Evolutionary conservation across 2,113 vertebrate species (phyloP).

Genomic region (Tragulus kanchil): DNA sequence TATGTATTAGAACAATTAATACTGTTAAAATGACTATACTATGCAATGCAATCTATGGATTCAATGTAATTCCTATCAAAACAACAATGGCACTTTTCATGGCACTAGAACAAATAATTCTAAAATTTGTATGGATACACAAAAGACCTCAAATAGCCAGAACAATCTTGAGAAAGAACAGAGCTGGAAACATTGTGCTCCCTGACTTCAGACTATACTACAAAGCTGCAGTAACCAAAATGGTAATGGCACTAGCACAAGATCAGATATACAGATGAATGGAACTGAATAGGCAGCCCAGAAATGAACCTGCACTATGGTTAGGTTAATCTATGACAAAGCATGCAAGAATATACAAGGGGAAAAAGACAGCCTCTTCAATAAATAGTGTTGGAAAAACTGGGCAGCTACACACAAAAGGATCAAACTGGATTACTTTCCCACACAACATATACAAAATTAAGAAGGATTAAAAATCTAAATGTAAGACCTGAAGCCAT

Average conservation of each 20-base stretch:
- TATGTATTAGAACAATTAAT: not conserved
- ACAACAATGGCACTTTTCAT: not conserved
- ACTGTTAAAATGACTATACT: not conserved
- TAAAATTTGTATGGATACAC: not conserved
- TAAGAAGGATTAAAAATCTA: not conserved
- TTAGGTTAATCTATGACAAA: not conserved
- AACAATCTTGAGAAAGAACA: not conserved
- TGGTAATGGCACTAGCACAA: not conserved
- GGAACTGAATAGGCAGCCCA: not conserved
- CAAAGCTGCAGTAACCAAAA: not conserved
- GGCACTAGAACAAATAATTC: not conserved
- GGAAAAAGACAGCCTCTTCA: not conserved
- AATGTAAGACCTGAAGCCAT: not conserved
- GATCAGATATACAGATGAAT: not conserved
- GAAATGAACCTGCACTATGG: not conserved
- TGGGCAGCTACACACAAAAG: not conserved
- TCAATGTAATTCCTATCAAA: not conserved
- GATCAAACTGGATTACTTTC: not conserved
- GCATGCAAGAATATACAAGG: not conserved
- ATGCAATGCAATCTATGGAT: not conserved
- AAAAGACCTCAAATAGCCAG: not conserved
- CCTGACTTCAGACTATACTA: not conserved
- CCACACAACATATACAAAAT: not conserved
- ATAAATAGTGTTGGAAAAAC: not conserved
- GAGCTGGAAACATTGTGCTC: not conserved